A percentile compares a stretch with the other conserved stretches of the same genome.
These are phyloP conservation scores for Neodiprion lecontei DNA, from an alignment of 1,140 invertebrate species.

Conservation along the genomic window DNA sequence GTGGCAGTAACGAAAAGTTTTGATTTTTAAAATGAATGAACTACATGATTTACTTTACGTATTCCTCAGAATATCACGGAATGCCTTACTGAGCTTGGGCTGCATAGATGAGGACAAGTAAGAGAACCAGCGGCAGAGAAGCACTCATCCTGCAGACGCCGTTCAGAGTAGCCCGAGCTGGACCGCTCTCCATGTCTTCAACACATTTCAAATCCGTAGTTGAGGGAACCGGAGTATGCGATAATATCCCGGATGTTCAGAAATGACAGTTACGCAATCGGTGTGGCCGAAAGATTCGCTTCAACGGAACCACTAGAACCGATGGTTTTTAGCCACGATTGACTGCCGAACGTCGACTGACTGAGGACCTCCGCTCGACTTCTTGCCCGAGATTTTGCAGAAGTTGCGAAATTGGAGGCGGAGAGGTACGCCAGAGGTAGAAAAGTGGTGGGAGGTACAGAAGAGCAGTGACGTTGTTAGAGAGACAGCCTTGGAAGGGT, in stretches of 20 bases:
- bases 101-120: background rate
- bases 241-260: too few species aligned
- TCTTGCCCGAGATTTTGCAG: constrained; percentile 55
- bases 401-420: constrained; percentile 54
- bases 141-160: background rate
- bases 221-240: too few species aligned
- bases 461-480: constrained; percentile 17
- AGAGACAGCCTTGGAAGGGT: constrained; percentile 21
- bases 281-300: too few species aligned
- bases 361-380: constrained; percentile 39
- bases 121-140: background rate
- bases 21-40: too few species aligned
- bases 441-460: constrained; percentile 16
- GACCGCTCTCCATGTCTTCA: background rate
- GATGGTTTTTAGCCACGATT: background rate
- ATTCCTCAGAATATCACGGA: background rate
- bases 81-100: background rate
- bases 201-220: background rate
- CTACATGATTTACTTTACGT: too few species aligned
- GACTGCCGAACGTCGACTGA: constrained; percentile 36
- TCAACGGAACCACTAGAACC: too few species aligned
- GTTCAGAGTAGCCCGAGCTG: background rate
- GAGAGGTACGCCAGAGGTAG: constrained; percentile 23
- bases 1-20: too few species aligned
- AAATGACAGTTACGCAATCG: too few species aligned